These are phyloP conservation scores for Prietella phreatophila DNA, from an alignment of 2,113 vertebrate genomes.

Conservation along the genomic window DNA sequence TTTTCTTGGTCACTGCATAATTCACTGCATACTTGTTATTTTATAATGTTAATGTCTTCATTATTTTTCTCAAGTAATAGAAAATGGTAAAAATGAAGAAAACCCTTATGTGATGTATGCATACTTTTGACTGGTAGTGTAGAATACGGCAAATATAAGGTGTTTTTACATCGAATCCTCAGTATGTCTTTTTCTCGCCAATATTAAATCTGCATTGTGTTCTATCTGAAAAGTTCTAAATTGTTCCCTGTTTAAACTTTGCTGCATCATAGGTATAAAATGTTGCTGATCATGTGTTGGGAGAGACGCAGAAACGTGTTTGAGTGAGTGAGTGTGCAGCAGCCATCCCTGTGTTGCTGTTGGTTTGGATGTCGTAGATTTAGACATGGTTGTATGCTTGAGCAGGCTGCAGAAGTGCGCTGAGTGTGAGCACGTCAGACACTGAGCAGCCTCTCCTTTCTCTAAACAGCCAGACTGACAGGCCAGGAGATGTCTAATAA, in stretches of 20 bases:
- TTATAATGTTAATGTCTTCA: neutral
- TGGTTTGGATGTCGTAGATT: conserved; percentile 24
- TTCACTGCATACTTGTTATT: neutral
- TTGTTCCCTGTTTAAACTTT: neutral
- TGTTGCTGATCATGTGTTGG: neutral
- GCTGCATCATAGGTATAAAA: neutral
- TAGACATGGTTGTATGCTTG: conserved; percentile 37
- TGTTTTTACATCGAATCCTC: neutral
- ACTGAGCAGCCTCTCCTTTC: conserved; percentile 34
- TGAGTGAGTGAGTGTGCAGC: neutral
- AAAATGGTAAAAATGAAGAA: neutral
- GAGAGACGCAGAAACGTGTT: neutral
- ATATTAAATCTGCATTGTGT: neutral
- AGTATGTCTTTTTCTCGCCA: neutral
- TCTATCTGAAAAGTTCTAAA: neutral
- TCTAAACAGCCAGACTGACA: conserved; percentile 63
- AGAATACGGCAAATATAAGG: neutral
- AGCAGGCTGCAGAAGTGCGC: conserved; percentile 22
- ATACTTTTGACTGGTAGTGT: neutral
- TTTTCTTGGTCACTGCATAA: neutral
- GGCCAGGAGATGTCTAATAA: conserved; percentile 66
- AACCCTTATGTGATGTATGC: neutral
- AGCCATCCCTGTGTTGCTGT: neutral
- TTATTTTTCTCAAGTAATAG: neutral
- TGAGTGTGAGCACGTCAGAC: conserved; percentile 18